Percentiles rank a stretch among this genome's conserved stretches.
Evolutionary conservation across 2,888 invertebrate genomes (phyloP).

Genomic region (Catocala nupta): DNA sequence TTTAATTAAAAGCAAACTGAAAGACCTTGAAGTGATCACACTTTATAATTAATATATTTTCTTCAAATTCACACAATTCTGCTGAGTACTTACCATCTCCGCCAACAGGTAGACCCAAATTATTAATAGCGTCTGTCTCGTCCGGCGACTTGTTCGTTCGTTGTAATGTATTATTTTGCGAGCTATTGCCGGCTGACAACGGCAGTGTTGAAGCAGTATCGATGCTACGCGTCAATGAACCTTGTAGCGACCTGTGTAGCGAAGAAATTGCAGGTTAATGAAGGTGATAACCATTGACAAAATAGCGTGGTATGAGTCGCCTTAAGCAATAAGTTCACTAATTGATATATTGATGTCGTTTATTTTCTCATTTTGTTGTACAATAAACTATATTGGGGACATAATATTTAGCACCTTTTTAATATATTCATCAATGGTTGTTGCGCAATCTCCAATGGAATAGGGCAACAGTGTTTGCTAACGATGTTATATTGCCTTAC

Average conservation of each 20-base stretch:
- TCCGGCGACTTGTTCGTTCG: conserved; percentile 74
- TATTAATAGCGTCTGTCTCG: conserved; percentile 81
- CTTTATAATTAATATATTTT: not conserved
- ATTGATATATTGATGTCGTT: too few species aligned
- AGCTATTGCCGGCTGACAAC: conserved; percentile 75
- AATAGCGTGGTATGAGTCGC: too few species aligned
- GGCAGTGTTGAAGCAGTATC: conserved; percentile 82
- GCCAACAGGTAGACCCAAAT: conserved; percentile 76
- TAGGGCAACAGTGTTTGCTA: too few species aligned
- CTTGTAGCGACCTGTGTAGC: conserved; percentile 75
- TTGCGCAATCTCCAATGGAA: too few species aligned
- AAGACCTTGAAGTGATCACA: not conserved
- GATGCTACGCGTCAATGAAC: conserved; percentile 81
- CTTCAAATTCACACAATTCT: not conserved
- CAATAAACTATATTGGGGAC: too few species aligned
- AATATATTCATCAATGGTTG: too few species aligned
- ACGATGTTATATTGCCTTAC: too few species aligned
- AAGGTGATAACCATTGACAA: too few species aligned
- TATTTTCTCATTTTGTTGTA: too few species aligned
- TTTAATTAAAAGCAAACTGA: not conserved
- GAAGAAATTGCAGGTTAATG: conserved; percentile 6
- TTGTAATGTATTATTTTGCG: conserved; percentile 80
- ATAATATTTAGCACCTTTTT: too few species aligned
- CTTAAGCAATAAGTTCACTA: too few species aligned
- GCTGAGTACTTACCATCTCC: conserved; percentile 59